Conservation (phyloP, 1,140 invertebrate species). For the Planococcus citri region DNA sequence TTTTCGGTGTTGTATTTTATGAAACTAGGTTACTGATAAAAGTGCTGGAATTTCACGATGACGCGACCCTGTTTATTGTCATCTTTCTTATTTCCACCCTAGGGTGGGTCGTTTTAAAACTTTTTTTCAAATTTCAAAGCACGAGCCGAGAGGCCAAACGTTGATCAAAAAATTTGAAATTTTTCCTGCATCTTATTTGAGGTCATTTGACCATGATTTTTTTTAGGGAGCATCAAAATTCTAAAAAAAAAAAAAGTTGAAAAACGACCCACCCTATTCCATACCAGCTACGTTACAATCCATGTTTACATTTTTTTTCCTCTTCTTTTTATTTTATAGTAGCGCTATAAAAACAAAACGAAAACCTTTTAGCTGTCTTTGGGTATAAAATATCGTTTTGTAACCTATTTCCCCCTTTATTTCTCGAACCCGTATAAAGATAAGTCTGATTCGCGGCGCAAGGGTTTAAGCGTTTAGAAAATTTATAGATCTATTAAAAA, state of each 20-base stretch:
- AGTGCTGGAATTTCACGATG: not conserved
- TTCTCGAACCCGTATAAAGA: not conserved
- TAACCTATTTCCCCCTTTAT: not conserved
- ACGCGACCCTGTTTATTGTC: no score
- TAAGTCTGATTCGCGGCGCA: not conserved
- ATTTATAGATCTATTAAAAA: slow-evolving; percentile 8
- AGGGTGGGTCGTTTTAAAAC: no score
- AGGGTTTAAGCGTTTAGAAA: not conserved
- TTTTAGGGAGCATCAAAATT: no score
- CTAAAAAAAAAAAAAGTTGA: no score
- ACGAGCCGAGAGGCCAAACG: no score
- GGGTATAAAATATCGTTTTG: not conserved
- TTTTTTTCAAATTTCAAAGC: no score
- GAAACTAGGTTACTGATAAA: slow-evolving; percentile 7
- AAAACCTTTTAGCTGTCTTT: slow-evolving; percentile 7
- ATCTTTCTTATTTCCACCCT: no score
- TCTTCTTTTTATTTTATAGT: no score
- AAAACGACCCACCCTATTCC: no score
- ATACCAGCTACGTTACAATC: not conserved
- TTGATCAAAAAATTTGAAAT: no score
- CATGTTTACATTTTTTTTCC: not conserved
- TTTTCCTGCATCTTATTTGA: no score
- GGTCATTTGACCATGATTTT: no score
- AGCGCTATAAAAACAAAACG: slow-evolving; percentile 1
- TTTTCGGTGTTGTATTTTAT: not conserved